Conservation (phyloP, 2,888 invertebrate genomes). For the Adelphocoris suturalis region DNA sequence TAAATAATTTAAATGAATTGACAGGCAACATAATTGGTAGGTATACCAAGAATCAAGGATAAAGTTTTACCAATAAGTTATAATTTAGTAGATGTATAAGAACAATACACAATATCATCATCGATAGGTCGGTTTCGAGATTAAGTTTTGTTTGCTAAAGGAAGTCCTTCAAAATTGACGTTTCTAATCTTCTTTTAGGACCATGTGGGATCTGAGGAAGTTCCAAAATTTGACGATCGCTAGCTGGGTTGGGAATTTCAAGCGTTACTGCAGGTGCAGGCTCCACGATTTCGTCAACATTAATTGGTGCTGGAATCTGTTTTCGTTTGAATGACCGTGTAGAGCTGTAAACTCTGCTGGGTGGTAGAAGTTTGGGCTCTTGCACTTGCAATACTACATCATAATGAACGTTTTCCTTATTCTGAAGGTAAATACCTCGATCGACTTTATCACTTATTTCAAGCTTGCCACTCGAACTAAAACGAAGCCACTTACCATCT, state of each 20-base stretch:
- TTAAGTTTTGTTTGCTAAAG: not conserved
- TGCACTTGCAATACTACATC: conserved; percentile 54
- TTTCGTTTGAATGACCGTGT: not conserved
- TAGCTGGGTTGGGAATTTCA: not conserved
- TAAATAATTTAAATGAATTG: too few species aligned
- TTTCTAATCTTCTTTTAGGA: conserved; percentile 15
- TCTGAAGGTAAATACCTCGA: conserved; percentile 53
- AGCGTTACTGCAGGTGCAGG: not conserved
- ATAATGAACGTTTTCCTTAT: conserved; percentile 65
- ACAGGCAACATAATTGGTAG: too few species aligned
- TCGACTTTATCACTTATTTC: conserved; percentile 48
- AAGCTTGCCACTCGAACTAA: conserved; percentile 62
- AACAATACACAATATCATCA: not conserved
- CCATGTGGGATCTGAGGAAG: not conserved
- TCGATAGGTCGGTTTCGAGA: not conserved
- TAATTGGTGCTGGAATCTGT: not conserved
- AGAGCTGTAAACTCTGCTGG: conserved; percentile 29
- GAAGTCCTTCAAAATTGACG: not conserved
- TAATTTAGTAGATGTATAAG: too few species aligned
- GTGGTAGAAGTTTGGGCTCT: conserved; percentile 49
- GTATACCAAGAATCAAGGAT: too few species aligned
- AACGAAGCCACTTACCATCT: conserved; percentile 63
- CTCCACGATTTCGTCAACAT: not conserved
- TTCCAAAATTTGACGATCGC: not conserved
- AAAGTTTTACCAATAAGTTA: too few species aligned